Percentiles rank a stretch among this genome's conserved stretches.
phyloP scores from a whole-genome alignment of 2,113 vertebrate species.

The Sceloporus undulatus region DNA sequence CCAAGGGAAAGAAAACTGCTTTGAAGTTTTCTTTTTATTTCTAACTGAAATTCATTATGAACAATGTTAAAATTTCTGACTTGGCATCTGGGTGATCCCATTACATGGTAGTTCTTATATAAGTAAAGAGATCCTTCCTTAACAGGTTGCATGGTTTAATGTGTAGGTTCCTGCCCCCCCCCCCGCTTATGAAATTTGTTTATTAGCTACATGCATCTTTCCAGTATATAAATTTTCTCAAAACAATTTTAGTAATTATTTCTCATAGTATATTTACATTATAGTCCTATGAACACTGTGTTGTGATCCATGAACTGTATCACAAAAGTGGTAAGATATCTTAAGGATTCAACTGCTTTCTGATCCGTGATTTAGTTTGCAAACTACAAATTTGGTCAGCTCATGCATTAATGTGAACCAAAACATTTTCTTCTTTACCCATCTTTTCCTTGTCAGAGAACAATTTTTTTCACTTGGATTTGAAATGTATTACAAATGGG shows the following conservation, averaged over 20 bases:
- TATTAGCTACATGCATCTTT: too few relatives aligned
- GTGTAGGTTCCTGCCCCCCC: background rate
- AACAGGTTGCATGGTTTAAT: background rate
- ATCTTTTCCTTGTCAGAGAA: background rate
- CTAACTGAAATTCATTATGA: background rate
- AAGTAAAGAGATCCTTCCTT: background rate
- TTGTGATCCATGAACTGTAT: background rate
- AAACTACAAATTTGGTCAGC: background rate
- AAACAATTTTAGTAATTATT: background rate
- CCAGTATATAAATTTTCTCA: background rate
- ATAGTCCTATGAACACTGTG: too few relatives aligned
- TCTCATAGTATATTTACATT: background rate
- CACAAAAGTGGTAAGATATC: background rate
- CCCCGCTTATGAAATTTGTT: too few relatives aligned
- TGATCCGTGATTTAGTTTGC: background rate
- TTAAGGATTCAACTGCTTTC: background rate
- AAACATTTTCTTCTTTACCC: background rate
- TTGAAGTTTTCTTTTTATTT: conserved; percentile 36
- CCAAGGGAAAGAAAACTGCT: background rate
- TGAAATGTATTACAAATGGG: background rate
- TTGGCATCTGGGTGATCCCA: conserved; percentile 8
- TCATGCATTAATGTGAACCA: background rate
- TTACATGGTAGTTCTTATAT: conserved; percentile 7
- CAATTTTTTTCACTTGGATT: background rate
- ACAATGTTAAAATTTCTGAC: conserved; percentile 3